These are phyloP conservation scores for Leptogaster cylindrica DNA, from an alignment of 2,888 invertebrate species.

Conservation along the genomic window DNA sequence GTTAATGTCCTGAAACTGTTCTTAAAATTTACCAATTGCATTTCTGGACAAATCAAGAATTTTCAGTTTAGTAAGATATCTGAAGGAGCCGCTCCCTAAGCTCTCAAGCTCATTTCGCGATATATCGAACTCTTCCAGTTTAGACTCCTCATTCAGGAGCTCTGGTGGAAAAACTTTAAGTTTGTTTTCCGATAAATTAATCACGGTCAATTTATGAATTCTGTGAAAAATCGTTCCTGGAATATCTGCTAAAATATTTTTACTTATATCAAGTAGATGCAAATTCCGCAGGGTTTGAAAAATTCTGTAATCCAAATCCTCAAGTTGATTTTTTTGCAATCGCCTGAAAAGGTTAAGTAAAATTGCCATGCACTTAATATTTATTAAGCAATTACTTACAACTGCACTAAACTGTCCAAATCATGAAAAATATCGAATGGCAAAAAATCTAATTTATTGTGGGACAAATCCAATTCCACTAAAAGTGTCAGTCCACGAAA, in stretches of 20 bases:
- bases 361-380: not conserved
- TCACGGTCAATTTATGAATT: slow-evolving; percentile 56
- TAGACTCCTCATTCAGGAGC: slow-evolving; percentile 64
- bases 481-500: slow-evolving; percentile 68
- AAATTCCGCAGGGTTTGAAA: slow-evolving; percentile 66
- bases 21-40: slow-evolving; percentile 57
- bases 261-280: slow-evolving; percentile 68
- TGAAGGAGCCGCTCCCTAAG: slow-evolving; percentile 64
- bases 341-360: slow-evolving; percentile 60
- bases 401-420: slow-evolving; percentile 66
- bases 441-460: slow-evolving; percentile 70
- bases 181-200: slow-evolving; percentile 59
- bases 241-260: slow-evolving; percentile 65
- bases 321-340: slow-evolving; percentile 67
- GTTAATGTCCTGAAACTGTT: slow-evolving; percentile 7
- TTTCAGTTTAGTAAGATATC: slow-evolving; percentile 64
- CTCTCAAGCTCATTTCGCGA: slow-evolving; percentile 67
- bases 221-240: slow-evolving; percentile 65
- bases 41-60: slow-evolving; percentile 70
- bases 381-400: slow-evolving; percentile 63
- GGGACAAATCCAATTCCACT: slow-evolving; percentile 70
- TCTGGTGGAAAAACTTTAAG: slow-evolving; percentile 63
- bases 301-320: slow-evolving; percentile 64
- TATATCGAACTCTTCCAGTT: slow-evolving; percentile 71
- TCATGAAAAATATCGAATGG: slow-evolving; percentile 68